Evolutionary conservation across 2,113 vertebrate species (phyloP), one percentile per base, ranked within the genome.

Genomic region (Osmerus mordax): DNA sequence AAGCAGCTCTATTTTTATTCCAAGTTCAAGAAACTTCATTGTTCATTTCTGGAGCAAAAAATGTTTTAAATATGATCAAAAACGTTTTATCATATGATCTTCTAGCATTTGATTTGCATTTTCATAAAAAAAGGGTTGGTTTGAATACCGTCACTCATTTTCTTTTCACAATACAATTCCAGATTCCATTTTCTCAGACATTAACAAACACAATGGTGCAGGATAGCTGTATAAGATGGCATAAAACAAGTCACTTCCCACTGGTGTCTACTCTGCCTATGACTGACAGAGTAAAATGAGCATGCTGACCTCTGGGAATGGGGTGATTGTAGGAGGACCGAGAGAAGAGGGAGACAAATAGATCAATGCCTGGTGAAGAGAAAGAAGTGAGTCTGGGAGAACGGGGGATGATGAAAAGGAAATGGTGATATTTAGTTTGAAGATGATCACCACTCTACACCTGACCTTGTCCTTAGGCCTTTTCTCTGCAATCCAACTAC

Each of bases 291-390:
- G 55, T 28, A 13, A 60, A 70, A 70, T 70, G 32, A 59, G 58
- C 47, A 2, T 18, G n/a, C 19, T 47, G 19, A 60, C 68, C 68
- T 28, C 41, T 60, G 52, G 58, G 59, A 70, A 70, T 60, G 54
- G 52, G 21, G 14, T 29, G 53, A 68, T 68, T 55, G 15, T 56
- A 29, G 12, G 29, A 55, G 23, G 28, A 68, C 41, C 12, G 41
- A 47, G 41, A 47, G 41, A 47, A 5, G 41, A 47, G 41, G 41
- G 6, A 60, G 54, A 21, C 47, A 53, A 21, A 51, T 18, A 51
- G 19, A 51, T 53, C 51, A 16, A 15, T 53, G 11, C 28, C 3
- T 64, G 62, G 36, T 64, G 62, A 64, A 29, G 18, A 47, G 41
- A 18, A 23, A 52, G 14, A 32, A 47, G 60, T 62, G 14, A 47